Evolutionary conservation across 2,113 vertebrate genomes (phyloP).

Genomic region (Cebus imitator): DNA sequence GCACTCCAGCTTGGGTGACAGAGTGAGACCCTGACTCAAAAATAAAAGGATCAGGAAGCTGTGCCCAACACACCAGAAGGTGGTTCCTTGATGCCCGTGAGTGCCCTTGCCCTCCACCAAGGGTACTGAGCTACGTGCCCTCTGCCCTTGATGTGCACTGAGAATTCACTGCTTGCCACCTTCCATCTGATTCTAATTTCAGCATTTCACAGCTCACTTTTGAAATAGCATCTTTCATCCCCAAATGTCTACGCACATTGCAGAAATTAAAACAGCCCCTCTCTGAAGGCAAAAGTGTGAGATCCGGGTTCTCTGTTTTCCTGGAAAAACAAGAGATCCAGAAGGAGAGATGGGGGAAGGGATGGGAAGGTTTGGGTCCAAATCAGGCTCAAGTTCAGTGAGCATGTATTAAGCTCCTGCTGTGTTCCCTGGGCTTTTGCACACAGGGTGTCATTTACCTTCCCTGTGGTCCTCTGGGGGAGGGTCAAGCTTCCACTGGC

Average conservation of each 20-base stretch:
- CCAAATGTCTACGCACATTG: conserved; percentile 34
- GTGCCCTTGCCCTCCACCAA: not conserved
- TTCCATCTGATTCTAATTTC: conserved; percentile 45
- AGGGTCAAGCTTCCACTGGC: not conserved
- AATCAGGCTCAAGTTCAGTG: not conserved
- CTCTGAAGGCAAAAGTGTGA: conserved; percentile 3
- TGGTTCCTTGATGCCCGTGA: rapidly evolving
- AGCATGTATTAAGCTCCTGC: not conserved
- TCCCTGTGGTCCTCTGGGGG: not conserved
- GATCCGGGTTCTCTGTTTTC: not conserved
- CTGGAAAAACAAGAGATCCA: not conserved
- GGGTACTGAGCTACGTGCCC: not conserved
- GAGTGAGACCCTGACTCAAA: too few species aligned
- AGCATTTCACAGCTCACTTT: conserved; percentile 61
- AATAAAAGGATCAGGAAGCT: not conserved
- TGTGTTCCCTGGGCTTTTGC: not conserved
- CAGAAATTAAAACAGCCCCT: conserved; percentile 22
- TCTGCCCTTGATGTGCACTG: not conserved
- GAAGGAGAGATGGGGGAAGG: not conserved
- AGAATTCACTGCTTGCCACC: not conserved
- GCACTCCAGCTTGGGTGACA: too few species aligned
- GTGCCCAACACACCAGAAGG: not conserved
- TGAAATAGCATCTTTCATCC: conserved; percentile 54
- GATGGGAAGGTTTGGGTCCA: not conserved
- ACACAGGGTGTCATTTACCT: rapidly evolving